These are phyloP conservation scores for Yoshiicerus persimilis DNA, from an alignment of 1,140 invertebrate genomes.

Conservation along the genomic window DNA sequence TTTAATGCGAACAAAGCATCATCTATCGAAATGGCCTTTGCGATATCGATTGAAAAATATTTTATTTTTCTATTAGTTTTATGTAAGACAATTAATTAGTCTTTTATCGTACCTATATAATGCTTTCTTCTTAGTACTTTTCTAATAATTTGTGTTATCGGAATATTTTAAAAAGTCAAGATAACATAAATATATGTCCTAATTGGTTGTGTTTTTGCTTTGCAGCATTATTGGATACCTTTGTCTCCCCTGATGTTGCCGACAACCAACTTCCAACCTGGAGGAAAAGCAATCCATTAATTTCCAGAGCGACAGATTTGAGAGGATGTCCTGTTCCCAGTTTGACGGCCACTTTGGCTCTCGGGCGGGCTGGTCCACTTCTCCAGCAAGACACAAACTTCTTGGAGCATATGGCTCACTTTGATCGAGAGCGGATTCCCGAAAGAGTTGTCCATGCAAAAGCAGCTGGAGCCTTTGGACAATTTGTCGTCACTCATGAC, in stretches of 20 bases:
- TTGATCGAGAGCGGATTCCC: conserved; percentile 88
- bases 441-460: conserved; percentile 97
- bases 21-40: background rate
- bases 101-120: too few species aligned
- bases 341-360: background rate
- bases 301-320: background rate
- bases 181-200: too few species aligned
- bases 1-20: background rate
- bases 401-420: conserved; percentile 85
- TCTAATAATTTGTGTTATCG: too few species aligned
- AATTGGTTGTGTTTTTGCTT: background rate
- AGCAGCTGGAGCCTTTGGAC: conserved; percentile 58
- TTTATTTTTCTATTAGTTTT: background rate
- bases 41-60: background rate
- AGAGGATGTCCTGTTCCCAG: conserved; percentile 3
- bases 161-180: too few species aligned
- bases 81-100: background rate
- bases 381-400: conserved; percentile 82
- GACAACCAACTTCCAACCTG: background rate
- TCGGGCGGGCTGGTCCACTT: conserved; percentile 67
- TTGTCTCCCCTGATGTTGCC: background rate
- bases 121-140: too few species aligned
- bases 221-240: background rate
- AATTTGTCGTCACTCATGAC: conserved; percentile 24
- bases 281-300: background rate